Evolutionary conservation across 1,140 invertebrate species (phyloP), one percentile per base, ranked within the genome.

Genomic region (Bombus sibiricus): DNA sequence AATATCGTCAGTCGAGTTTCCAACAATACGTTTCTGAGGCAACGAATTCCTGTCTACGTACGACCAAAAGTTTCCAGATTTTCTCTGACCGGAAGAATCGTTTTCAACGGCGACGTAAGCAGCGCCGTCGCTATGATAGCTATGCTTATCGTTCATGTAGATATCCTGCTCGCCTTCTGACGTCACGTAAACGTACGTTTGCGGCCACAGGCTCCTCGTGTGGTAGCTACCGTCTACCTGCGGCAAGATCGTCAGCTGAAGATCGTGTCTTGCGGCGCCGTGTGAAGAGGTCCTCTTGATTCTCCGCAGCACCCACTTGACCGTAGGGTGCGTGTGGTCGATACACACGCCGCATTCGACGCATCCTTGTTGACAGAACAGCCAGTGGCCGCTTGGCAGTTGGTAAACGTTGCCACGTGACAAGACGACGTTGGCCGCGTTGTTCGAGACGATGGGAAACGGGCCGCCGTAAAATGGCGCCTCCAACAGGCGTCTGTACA

Each of bases 351-450:
- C 87, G 76, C 93, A 94, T 15, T 92, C 87, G 25, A 77, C n/a
- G 79, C 93, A 94, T 25, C 87, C 87, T 28, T 94, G 90, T 66
- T 94, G 89, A 62, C 93, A 94, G 0, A 94, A 74, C n/a, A 94
- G 91, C 93, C 93, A 94, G 57, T 76, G 87, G 3, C 88, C 85
- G 9, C 85, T 84, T 2, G 90, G 88, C 22, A 91, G n/a, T 32
- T 85, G 88, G 76, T 89, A 92, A 59, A 93, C 89, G 32, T 91
- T 76, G 9, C 93, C 93, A 22, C 87, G 86, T 2, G 93, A 94
- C 32, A 93, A 41, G 8, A 92, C 25, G 9, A 82, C 53, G 43
- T 77, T 81, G 32, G 59, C 25, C 3, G 80, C 82, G 43, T 90
- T 85, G 68, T 64, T 79, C 8, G 68, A 37, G 25, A 66, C 28